A percentile compares a stretch with the other conserved stretches of the same genome.
Conservation (phyloP, 1,140 invertebrate species). For the Pseudomyrmex dendroicus region DNA sequence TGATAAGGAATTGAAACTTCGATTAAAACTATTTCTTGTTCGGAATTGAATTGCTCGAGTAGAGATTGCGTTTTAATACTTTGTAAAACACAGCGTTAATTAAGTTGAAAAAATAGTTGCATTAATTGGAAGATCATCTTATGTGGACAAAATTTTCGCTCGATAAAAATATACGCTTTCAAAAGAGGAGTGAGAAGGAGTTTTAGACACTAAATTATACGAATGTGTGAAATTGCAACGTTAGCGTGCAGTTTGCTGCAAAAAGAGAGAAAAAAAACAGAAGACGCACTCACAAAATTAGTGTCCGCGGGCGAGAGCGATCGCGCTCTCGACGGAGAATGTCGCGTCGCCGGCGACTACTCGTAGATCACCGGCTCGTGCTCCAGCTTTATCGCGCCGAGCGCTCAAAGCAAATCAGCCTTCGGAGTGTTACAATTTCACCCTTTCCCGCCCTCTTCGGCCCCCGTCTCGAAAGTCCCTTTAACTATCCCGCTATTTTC, state of each 20-base stretch:
- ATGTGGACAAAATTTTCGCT: background rate
- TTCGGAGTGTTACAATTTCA: slow-evolving; percentile 76
- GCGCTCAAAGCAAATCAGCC: slow-evolving; percentile 75
- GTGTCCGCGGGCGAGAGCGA: slow-evolving; percentile 34
- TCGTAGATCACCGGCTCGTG: slow-evolving; percentile 33
- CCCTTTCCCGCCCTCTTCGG: slow-evolving; percentile 40
- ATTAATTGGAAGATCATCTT: background rate
- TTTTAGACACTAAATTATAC: slow-evolving; percentile 18
- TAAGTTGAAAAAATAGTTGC: background rate
- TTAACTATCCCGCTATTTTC: slow-evolving; percentile 81
- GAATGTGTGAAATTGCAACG: background rate
- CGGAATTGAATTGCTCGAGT: too few relatives aligned
- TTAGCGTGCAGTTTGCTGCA: background rate
- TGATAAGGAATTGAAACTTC: too few relatives aligned
- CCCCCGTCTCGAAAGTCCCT: slow-evolving; percentile 68
- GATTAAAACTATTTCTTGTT: too few relatives aligned
- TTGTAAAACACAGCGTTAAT: background rate
- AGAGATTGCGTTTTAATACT: background rate
- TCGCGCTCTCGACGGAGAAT: slow-evolving; percentile 23
- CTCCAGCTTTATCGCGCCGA: slow-evolving; percentile 63
- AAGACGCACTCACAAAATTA: slow-evolving; percentile 7
- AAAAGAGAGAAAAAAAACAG: background rate
- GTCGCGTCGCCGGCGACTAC: slow-evolving; percentile 30
- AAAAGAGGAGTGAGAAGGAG: background rate
- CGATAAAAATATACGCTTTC: background rate